Percentiles rank a stretch among this genome's conserved stretches.
Conservation (phyloP, 2,888 invertebrate species). For the Pollenia angustigena region DNA sequence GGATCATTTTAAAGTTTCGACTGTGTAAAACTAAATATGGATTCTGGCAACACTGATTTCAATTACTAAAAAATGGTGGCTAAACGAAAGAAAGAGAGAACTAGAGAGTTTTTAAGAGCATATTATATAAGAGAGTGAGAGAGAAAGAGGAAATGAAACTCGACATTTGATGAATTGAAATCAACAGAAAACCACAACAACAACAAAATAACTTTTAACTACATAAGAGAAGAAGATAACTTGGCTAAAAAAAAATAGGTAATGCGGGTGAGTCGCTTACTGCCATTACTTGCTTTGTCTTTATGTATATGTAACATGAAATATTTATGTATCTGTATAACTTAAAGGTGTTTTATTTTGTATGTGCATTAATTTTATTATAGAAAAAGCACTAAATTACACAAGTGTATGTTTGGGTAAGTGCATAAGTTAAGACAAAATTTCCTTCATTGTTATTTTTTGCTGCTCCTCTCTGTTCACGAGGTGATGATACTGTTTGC, state of each 20-base stretch:
- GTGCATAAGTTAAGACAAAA: constrained; percentile 14
- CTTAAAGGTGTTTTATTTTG: not conserved
- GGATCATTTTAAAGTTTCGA: too few species aligned
- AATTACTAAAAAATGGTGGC: constrained; percentile 4
- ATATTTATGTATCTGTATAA: not conserved
- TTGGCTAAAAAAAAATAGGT: constrained; percentile 13
- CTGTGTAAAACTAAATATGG: too few species aligned
- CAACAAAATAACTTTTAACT: not conserved
- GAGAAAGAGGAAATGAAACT: constrained; percentile 26
- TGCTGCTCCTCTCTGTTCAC: constrained; percentile 18
- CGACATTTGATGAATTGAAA: constrained; percentile 47
- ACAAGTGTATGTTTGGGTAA: not conserved
- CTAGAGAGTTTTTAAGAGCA: not conserved
- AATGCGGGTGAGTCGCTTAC: constrained; percentile 47
- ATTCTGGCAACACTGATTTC: too few species aligned
- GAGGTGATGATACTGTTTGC: constrained; percentile 20
- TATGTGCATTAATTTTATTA: not conserved
- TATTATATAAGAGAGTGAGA: not conserved
- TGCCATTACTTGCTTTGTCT: constrained; percentile 48
- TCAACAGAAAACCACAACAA: constrained; percentile 2
- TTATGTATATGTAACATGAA: not conserved
- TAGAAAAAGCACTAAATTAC: constrained; percentile 5
- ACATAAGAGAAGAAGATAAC: constrained; percentile 23
- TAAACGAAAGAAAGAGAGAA: constrained; percentile 1
- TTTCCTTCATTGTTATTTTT: constrained; percentile 16